These are phyloP conservation scores for Lagopus leucura DNA, from an alignment of 2,113 vertebrate species.

Conservation along the genomic window DNA sequence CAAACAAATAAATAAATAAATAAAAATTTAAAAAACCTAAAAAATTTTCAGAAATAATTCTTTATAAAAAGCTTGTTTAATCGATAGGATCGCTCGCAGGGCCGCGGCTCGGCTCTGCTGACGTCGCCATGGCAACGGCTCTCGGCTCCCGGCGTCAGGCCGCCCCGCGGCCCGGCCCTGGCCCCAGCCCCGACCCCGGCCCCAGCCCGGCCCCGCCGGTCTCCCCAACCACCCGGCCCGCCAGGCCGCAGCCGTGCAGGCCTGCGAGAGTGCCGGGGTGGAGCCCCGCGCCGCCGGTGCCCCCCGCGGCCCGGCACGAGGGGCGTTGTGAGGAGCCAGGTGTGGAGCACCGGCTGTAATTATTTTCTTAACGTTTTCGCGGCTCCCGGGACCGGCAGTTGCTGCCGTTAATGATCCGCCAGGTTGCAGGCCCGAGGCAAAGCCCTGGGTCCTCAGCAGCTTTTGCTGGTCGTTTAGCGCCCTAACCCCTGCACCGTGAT, in stretches of 20 bases:
- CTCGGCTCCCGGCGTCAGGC: constrained; percentile 61
- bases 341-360: fast-evolving
- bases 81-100: constrained; percentile 73
- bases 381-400: neutral
- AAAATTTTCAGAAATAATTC: neutral
- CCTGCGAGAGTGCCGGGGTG: neutral
- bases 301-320: no score
- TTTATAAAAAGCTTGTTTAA: constrained; percentile 41
- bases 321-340: fast-evolving
- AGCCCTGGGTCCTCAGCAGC: neutral
- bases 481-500: neutral
- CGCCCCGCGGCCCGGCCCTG: neutral
- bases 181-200: neutral
- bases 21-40: no score
- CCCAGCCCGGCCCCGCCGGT: neutral
- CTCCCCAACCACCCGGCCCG: neutral
- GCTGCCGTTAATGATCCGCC: neutral
- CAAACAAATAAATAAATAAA: neutral
- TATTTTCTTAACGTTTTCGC: no score
- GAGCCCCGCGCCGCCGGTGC: neutral
- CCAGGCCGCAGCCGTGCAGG: neutral
- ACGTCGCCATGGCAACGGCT: constrained; percentile 79
- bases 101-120: constrained; percentile 71
- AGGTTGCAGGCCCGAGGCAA: neutral
- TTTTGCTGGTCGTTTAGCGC: neutral